Percentiles rank a stretch among this genome's conserved stretches.
These are phyloP conservation scores for Lerema accius DNA, from an alignment of 1,140 invertebrate species.

Conservation along the genomic window DNA sequence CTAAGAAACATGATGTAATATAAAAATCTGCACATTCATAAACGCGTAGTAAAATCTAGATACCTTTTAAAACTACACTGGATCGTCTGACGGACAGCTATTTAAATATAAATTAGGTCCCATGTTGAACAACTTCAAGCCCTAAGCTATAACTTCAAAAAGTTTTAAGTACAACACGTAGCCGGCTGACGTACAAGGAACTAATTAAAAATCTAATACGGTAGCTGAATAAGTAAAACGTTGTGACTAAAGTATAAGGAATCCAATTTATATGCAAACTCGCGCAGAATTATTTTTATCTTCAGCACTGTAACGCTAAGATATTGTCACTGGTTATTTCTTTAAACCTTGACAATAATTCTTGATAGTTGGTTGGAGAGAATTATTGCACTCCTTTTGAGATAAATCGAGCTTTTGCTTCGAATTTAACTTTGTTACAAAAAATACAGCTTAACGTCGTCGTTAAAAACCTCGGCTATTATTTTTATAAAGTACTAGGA, in stretches of 20 bases:
- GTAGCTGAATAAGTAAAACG: conserved; percentile 25
- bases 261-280: conserved; percentile 30
- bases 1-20: too few species aligned
- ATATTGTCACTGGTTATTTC: too few species aligned
- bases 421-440: background rate
- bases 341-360: background rate
- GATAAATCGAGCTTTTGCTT: conserved; percentile 9
- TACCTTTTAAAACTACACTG: too few species aligned
- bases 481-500: too few species aligned
- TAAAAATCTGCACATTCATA: too few species aligned
- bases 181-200: conserved; percentile 13
- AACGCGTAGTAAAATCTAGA: too few species aligned
- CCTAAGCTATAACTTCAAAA: conserved; percentile 5
- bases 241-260: conserved; percentile 22
- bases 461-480: too few species aligned
- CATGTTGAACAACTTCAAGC: background rate
- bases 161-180: conserved; percentile 18
- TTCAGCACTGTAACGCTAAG: background rate
- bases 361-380: background rate
- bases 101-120: background rate
- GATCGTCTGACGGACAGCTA: too few species aligned
- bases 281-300: conserved; percentile 13
- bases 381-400: conserved; percentile 1
- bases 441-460: too few species aligned
- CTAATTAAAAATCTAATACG: conserved; percentile 31